Base-by-base conservation (phyloP, 2,888 invertebrate genomes). In the Athripsodes cinereus region DNA sequence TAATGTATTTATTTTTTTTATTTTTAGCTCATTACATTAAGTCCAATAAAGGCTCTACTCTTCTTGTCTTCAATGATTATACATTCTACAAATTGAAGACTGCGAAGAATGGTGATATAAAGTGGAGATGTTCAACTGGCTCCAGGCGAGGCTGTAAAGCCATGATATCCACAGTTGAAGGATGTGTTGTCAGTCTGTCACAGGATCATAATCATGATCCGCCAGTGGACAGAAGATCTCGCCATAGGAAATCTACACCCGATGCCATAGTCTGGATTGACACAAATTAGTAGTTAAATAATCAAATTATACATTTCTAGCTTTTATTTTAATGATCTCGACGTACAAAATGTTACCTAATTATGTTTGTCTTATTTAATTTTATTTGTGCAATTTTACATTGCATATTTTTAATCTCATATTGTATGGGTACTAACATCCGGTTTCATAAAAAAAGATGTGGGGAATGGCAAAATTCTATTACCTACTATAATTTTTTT, bases 101-200 rank as follows among this genome's bases (percentile, higher is more conserved):
- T 19, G 44, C 19, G n/a, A 40, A 51, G 21, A 20, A 52, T 22
- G 60, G 44, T 16, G 10, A 11, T 16, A 22, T 49, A 8, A 54
- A 57, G 19, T 61, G 60, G 60, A n/a, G 46, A 6, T 61, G 60
- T 47, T 55, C 61, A 6, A 19, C 51, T 13, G 40, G 51, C 48
- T 66, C 66, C 59, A 61, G 63, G 47, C 66, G 64, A 52, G 68
- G 68, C 0, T 71, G 71, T 56, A 67, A 63, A 22, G 70, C 70
- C 5, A 66, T 67, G 5, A 64, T 69, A 1, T 67, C 68, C 53
- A 69, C 69, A 0, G 18, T 69, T 1, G 67, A 67, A 1, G 66
- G 67, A 10, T 56, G 52, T 0, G 65, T 70, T 8, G 58, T 70
- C 0, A 53, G 53, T 0, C 62, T 65, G 19, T 54, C 47, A 19